A percentile compares a stretch with the other conserved stretches of the same genome.
These are phyloP conservation scores for Trachops cirrhosus DNA, from an alignment of 2,797 vertebrate genomes.

Conservation along the genomic window DNA sequence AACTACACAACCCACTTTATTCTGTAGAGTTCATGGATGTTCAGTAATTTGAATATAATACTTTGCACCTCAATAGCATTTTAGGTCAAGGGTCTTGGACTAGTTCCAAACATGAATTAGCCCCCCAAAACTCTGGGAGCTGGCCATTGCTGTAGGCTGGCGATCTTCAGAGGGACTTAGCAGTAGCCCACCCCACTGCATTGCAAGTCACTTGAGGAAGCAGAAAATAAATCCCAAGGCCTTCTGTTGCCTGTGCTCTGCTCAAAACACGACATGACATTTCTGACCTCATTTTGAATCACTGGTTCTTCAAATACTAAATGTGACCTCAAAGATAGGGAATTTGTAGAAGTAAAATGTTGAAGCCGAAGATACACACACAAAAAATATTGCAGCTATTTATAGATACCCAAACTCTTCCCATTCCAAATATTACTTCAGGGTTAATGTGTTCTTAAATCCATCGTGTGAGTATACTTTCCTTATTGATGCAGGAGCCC, in stretches of 20 bases:
- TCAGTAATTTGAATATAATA: conserved; percentile 58
- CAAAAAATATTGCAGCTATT: neutral
- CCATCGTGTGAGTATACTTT: neutral
- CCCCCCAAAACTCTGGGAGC: neutral
- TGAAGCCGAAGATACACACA: neutral
- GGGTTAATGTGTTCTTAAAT: neutral
- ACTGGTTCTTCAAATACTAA: conserved; percentile 49
- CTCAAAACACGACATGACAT: conserved; percentile 8
- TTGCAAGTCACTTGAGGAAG: conserved; percentile 1
- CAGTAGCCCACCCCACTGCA: neutral
- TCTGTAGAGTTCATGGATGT: conserved; percentile 52
- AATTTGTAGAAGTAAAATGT: conserved; percentile 17
- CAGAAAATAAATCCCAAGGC: conserved; percentile 48
- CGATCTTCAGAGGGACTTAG: neutral
- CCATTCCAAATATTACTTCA: neutral
- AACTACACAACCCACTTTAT: conserved; percentile 32
- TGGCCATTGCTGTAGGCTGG: neutral
- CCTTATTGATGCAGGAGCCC: neutral
- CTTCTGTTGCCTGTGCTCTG: neutral
- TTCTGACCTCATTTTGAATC: conserved; percentile 53
- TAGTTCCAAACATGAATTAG: conserved; percentile 47
- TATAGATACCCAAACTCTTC: neutral
- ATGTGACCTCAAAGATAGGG: neutral
- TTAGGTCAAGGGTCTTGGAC: neutral
- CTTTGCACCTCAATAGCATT: neutral